Conservation (phyloP, 1,140 invertebrate genomes). For the Harlomillsia oculata region DNA sequence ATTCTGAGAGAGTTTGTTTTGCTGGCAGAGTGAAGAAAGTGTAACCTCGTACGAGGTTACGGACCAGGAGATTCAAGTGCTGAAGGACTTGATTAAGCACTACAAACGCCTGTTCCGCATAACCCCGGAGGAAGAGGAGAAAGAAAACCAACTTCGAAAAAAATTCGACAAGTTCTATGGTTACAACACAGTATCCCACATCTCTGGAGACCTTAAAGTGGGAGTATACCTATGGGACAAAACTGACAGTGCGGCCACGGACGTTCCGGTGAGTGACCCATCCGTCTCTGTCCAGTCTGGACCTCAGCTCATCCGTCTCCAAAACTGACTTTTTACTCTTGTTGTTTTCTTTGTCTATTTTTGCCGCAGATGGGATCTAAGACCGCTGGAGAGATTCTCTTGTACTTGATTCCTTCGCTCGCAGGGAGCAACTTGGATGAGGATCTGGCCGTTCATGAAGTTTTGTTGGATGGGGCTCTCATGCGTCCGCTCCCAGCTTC, state of each 20-base stretch:
- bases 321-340: too few relatives aligned
- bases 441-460: constrained; percentile 61
- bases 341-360: too few relatives aligned
- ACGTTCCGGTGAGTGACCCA: constrained; percentile 32
- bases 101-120: constrained; percentile 53
- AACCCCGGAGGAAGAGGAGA: constrained; percentile 48
- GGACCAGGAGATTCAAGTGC: constrained; percentile 50
- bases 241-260: constrained; percentile 30
- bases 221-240: constrained; percentile 56
- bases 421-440: constrained; percentile 47
- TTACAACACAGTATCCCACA: constrained; percentile 50
- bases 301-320: too few relatives aligned
- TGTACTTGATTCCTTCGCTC: constrained; percentile 62
- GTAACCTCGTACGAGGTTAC: constrained; percentile 27
- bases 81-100: constrained; percentile 56
- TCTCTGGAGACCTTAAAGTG: constrained; percentile 67
- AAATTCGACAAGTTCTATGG: constrained; percentile 59
- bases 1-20: too few relatives aligned
- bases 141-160: constrained; percentile 59
- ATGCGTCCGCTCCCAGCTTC: constrained; percentile 65
- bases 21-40: constrained; percentile 15
- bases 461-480: constrained; percentile 58
- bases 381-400: too few relatives aligned
- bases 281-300: not conserved
- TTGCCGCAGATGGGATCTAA: too few relatives aligned